Conservation (phyloP, 2,888 invertebrate genomes). For the Ephialtes manifestator region DNA sequence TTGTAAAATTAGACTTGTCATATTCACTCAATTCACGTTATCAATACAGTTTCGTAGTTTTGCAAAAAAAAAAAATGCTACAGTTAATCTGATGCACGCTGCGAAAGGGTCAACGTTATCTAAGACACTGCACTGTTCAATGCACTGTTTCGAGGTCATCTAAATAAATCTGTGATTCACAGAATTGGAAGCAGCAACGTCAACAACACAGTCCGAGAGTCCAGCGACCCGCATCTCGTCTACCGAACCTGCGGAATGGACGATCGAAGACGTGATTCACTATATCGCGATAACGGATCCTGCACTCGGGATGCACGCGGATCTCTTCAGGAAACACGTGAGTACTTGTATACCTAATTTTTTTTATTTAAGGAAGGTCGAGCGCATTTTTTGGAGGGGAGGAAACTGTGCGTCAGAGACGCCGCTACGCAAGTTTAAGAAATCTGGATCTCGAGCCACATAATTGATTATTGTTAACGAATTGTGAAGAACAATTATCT, state of each 20-base stretch:
- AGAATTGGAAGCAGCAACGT: constrained; percentile 90
- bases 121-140: too few species aligned
- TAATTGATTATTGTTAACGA: too few species aligned
- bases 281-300: constrained; percentile 95
- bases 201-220: constrained; percentile 88
- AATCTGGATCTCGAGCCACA: too few species aligned
- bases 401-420: too few species aligned
- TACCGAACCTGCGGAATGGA: constrained; percentile 93
- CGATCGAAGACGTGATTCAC: constrained; percentile 97
- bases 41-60: neutral
- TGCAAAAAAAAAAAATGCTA: constrained; percentile 21
- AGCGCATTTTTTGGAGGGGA: too few species aligned
- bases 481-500: too few species aligned
- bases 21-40: neutral
- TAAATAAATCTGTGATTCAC: constrained; percentile 47
- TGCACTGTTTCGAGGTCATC: constrained; percentile 3
- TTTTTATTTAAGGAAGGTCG: constrained; percentile 56
- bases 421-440: too few species aligned
- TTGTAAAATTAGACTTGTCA: neutral
- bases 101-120: neutral
- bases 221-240: constrained; percentile 84
- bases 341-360: constrained; percentile 84
- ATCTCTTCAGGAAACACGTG: constrained; percentile 97
- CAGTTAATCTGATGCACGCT: neutral
- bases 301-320: constrained; percentile 94